These are phyloP conservation scores for Cuniculus paca DNA, from an alignment of 2,797 vertebrate species.

Conservation along the genomic window DNA sequence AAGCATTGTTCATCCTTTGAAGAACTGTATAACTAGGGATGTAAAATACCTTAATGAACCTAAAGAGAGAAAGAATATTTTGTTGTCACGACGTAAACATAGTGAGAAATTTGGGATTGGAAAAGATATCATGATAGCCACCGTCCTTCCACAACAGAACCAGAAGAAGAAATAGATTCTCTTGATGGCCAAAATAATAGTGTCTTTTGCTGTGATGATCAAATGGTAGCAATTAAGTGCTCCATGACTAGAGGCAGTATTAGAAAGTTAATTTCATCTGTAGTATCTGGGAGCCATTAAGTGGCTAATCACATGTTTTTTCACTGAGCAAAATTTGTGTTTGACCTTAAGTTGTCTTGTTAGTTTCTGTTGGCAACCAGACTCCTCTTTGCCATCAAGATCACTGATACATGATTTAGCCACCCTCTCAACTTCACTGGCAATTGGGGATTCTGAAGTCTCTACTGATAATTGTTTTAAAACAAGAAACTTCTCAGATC, in stretches of 20 bases:
- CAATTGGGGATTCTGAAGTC: neutral
- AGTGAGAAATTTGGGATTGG: slow-evolving; percentile 19
- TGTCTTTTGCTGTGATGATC: neutral
- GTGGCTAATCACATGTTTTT: slow-evolving; percentile 26
- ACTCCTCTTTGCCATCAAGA: slow-evolving; percentile 24
- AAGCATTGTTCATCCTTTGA: neutral
- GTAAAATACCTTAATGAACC: neutral
- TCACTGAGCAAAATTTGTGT: neutral
- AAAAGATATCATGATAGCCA: neutral
- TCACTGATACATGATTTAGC: neutral
- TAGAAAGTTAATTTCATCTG: slow-evolving; percentile 24
- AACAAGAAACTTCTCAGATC: slow-evolving; percentile 13
- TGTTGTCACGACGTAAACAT: neutral
- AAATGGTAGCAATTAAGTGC: neutral
- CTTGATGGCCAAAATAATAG: neutral
- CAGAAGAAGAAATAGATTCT: neutral
- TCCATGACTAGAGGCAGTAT: neutral
- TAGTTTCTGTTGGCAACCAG: neutral
- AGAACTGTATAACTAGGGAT: neutral
- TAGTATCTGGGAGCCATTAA: neutral
- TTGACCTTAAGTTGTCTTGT: neutral
- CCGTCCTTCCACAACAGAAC: slow-evolving; percentile 21
- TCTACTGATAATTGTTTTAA: neutral
- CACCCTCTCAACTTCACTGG: neutral
- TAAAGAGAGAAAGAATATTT: neutral